These are phyloP conservation scores for Bolinopsis microptera DNA, from an alignment of 37 sponge, comb jelly and placozoan species.

Conservation along the genomic window DNA sequence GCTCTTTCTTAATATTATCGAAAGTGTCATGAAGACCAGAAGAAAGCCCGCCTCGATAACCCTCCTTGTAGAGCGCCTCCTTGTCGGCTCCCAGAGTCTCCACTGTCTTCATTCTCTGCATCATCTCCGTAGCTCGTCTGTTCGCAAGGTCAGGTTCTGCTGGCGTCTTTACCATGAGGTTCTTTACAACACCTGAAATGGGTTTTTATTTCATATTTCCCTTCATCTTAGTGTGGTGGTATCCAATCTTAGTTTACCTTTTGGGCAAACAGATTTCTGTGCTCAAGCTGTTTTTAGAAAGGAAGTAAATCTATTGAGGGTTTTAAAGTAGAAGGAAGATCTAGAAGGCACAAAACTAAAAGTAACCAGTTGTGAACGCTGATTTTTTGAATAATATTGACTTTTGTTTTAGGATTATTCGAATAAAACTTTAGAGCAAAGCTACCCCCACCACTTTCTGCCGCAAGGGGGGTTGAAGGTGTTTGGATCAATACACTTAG, in stretches of 20 bases:
- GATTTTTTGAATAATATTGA: too few species aligned
- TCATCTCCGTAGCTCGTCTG: constrained; percentile 58
- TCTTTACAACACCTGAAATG: constrained; percentile 61
- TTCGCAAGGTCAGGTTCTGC: constrained; percentile 59
- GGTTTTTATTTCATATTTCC: too few species aligned
- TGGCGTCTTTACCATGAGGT: constrained; percentile 64
- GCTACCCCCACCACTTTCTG: too few species aligned
- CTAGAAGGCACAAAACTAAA: too few species aligned
- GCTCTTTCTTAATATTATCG: constrained; percentile 64
- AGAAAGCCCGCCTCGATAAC: constrained; percentile 29
- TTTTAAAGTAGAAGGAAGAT: background rate
- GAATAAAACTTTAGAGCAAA: too few species aligned
- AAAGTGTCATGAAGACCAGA: constrained; percentile 60
- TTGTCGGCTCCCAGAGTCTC: constrained; percentile 54
- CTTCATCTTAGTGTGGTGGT: background rate
- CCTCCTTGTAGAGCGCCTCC: constrained; percentile 65
- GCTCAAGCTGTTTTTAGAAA: background rate
- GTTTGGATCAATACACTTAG: too few species aligned
- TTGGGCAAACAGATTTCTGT: background rate
- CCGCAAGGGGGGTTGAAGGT: too few species aligned
- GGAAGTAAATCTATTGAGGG: background rate
- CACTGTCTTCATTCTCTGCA: constrained; percentile 61
- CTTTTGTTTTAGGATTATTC: too few species aligned
- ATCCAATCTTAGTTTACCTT: too few species aligned
- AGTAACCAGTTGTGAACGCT: too few species aligned